Evolutionary conservation across 2,113 vertebrate species (phyloP).

Genomic region (Benitochromis conjunctus): DNA sequence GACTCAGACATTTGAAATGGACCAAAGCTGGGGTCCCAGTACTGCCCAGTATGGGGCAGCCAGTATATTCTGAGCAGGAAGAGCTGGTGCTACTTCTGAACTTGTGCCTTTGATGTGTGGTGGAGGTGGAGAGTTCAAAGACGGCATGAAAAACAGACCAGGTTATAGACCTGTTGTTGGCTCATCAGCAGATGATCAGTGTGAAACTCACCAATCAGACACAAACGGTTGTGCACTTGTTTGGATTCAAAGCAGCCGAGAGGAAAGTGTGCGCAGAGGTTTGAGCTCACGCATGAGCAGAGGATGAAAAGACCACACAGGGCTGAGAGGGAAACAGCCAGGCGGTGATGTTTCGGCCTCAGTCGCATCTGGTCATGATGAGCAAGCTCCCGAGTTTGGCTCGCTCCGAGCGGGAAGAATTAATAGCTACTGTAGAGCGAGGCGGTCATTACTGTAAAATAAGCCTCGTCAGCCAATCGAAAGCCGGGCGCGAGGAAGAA

Average conservation of each 20-base stretch:
- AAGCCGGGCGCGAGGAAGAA: not conserved
- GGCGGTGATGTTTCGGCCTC: not conserved
- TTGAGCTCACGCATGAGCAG: not conserved
- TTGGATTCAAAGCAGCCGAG: not conserved
- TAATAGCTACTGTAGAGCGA: not conserved
- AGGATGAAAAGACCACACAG: not conserved
- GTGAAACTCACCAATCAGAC: not conserved
- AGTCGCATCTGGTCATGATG: not conserved
- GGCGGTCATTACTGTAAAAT: not conserved
- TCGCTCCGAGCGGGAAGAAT: not conserved
- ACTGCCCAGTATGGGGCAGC: not conserved
- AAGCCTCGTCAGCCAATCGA: not conserved
- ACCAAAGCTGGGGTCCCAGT: not conserved
- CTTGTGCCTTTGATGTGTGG: rapidly evolving
- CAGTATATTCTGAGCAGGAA: not conserved
- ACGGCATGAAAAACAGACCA: not conserved
- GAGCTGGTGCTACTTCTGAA: not conserved
- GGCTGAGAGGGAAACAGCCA: not conserved
- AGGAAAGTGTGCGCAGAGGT: not conserved
- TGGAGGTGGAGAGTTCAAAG: not conserved
- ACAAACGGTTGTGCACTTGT: not conserved
- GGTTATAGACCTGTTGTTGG: not conserved
- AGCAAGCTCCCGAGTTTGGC: not conserved
- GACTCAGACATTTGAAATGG: not conserved
- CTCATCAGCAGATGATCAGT: not conserved